Base-by-base conservation (phyloP, 2,113 vertebrate genomes). In the Dasyornis broadbenti region DNA sequence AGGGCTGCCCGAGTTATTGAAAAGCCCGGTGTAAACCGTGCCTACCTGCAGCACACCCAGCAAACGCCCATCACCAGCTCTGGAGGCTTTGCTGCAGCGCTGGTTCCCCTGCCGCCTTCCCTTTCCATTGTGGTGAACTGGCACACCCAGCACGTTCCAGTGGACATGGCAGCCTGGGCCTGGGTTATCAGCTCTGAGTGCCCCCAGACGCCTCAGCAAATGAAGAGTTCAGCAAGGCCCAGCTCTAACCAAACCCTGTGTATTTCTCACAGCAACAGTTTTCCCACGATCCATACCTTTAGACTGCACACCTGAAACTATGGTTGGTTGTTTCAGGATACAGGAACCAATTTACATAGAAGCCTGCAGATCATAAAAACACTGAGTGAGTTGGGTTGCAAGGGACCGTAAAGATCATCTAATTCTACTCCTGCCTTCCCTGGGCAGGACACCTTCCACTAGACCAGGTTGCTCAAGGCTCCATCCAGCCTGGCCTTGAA, bases 141-240 rank as follows among this genome's bases (percentile, higher is more conserved):
- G 26, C 1, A 1, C 49, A 27, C 10, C 30, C 17, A 50, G 2
- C 3, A 2, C 0, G 1, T 18, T 13, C 28, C 6, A 4, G 40
- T 0, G 0, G 7, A 12, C 0, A 0, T 33, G 40, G 47, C 13
- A 10, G 33, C 65, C 45, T 53, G 28, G 26, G 12, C 7, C 39
- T 4, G 1, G 5, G 18, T 16, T 27, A 44, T 20, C 37, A 21
- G 33, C 50, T 53, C 64, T 3, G 26, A 53, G 60, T 31, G 49
- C 33, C 35, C 31, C 21, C 11, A 28, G 26, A 9, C 5, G 3
- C 49, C 47, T 64, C 60, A 27, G 68, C 39, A 87, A 19, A 33
- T 15, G 14, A 30, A 20, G 47, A 39, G 30, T 10, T 76, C 24
- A 33, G 47, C 21, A 22, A 56, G 2, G 1, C 1, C 1, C 31